Conservation (phyloP, 2,797 vertebrate genomes). For the Myotis planiceps region DNA sequence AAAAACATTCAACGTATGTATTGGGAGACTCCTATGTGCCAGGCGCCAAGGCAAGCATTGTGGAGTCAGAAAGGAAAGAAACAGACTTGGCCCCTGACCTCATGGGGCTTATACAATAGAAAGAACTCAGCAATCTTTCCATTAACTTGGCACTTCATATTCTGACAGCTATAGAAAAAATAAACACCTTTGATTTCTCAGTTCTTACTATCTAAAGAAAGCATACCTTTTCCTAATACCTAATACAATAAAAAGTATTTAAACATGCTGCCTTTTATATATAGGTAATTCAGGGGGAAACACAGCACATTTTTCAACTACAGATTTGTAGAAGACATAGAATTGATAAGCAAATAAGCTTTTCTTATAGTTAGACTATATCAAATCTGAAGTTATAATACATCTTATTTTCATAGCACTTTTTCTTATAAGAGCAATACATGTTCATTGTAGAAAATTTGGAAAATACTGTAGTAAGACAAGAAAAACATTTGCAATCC, state of each 20-base stretch:
- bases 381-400: background rate
- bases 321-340: background rate
- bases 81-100: background rate
- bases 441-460: slow-evolving; percentile 1
- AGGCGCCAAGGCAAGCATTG: background rate
- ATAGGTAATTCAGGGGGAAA: background rate
- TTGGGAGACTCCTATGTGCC: background rate
- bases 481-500: background rate
- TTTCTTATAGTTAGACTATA: background rate
- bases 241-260: background rate
- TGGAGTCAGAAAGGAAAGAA: background rate
- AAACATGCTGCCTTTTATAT: background rate
- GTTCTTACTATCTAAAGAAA: background rate
- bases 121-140: background rate
- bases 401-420: background rate
- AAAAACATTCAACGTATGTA: background rate
- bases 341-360: background rate
- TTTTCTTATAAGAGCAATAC: background rate
- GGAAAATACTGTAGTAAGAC: background rate
- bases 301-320: background rate
- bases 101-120: background rate
- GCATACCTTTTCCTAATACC: background rate
- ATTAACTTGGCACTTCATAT: background rate
- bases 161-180: slow-evolving; percentile 9
- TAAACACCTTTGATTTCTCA: background rate